Evolutionary conservation across 2,797 vertebrate species (phyloP), one percentile per base, ranked within the genome.

Genomic region (Neomorphus geoffroyi): DNA sequence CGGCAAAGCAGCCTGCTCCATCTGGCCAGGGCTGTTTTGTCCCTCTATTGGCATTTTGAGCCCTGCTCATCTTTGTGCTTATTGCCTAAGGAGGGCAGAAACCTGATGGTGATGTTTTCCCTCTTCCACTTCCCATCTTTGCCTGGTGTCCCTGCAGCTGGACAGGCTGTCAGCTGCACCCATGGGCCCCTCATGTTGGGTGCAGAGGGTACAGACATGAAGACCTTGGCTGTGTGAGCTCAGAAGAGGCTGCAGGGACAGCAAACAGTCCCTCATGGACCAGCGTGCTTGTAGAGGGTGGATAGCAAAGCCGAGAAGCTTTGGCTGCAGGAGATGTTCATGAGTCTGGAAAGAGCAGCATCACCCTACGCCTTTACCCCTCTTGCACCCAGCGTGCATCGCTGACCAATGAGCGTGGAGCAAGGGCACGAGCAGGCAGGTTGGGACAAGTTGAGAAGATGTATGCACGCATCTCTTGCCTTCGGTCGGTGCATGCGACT

Each of bases 341-440:
- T 3, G 6, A 18, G 11, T 82, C 26, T 27, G 48, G 71, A 45
- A 81, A 14, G 61, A 48, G 27, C 43, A 22, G 28, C 15, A 4
- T 6, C 61, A 70, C 13, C 13, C n/a, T 10, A 5, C 1, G 1
- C 43, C 45, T 22, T 8, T 12, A 16, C 27, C 35, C 17, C 22
- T 13, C 69, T 41, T 80, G 74, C 3, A 7, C 9, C 37, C 28
- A 2, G 5, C 7, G 1, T 10, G 5, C 0, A 0, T 15, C 46
- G 2, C 0, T 46, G 41, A 26, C 7, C 1, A 1, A n/a, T 41
- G 17, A 37, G 15, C 1, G 18, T 6, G 22, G 71, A 53, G 8
- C 28, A 5, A 39, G 37, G 50, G 15, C 46, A 18, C 2, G 58
- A 64, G 32, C 27, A 33, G 28, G 10, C 11, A 16, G 35, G 41